Conservation (phyloP, 2,888 invertebrate species). For the Heliothis peltigera region DNA sequence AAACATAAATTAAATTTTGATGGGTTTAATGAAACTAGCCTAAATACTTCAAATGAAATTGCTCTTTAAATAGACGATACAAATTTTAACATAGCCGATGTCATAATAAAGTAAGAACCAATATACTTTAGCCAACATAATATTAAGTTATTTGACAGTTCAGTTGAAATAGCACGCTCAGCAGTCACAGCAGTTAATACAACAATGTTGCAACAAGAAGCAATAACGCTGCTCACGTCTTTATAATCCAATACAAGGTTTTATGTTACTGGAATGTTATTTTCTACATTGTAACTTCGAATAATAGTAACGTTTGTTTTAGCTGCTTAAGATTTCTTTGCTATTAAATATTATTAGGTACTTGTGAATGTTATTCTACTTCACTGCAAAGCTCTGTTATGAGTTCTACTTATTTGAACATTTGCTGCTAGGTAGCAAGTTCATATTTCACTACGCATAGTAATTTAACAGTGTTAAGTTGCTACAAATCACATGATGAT, state of each 20-base stretch:
- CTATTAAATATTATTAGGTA: slow-evolving; percentile 10
- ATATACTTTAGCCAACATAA: slow-evolving; percentile 49
- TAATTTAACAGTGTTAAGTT: slow-evolving; percentile 29
- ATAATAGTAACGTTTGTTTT: slow-evolving; percentile 55
- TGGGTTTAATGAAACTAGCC: neutral
- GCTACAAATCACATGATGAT: neutral
- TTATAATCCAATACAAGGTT: slow-evolving; percentile 62
- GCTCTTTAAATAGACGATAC: slow-evolving; percentile 7
- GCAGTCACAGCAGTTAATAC: slow-evolving; percentile 47
- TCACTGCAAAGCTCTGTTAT: slow-evolving; percentile 10
- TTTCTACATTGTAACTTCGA: slow-evolving; percentile 57
- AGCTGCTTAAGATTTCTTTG: slow-evolving; percentile 27
- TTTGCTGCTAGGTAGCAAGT: slow-evolving; percentile 16
- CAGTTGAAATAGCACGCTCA: slow-evolving; percentile 48
- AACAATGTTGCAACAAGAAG: slow-evolving; percentile 59
- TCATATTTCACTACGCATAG: slow-evolving; percentile 15
- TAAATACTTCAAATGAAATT: slow-evolving; percentile 1
- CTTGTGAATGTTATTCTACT: slow-evolving; percentile 6
- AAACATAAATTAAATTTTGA: neutral
- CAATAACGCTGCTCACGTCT: slow-evolving; percentile 58
- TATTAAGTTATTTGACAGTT: slow-evolving; percentile 58
- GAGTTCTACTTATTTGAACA: slow-evolving; percentile 19
- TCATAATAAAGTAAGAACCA: slow-evolving; percentile 25
- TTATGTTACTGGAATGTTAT: slow-evolving; percentile 56
- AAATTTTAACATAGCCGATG: slow-evolving; percentile 13